Conservation (phyloP, 1,140 invertebrate genomes). For the Camponotus vicinus region DNA sequence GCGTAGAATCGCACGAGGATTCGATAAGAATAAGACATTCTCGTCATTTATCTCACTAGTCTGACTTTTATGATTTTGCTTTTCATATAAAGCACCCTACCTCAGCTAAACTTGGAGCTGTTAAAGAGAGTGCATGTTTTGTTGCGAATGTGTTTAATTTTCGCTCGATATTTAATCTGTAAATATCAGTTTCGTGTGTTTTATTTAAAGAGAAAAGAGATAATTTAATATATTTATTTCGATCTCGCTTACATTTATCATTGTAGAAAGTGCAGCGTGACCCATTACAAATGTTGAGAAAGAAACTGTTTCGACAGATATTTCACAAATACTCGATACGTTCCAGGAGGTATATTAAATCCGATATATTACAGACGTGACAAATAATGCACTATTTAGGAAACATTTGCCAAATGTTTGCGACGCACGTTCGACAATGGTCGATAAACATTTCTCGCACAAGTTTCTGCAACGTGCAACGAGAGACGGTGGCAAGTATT, state of each 20-base stretch:
- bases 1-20: neutral
- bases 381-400: neutral
- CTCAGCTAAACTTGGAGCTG: neutral
- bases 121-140: neutral
- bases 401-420: constrained; percentile 26
- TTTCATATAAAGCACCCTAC: constrained; percentile 6
- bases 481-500: neutral
- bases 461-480: neutral
- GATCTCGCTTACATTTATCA: neutral
- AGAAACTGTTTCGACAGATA: constrained; percentile 10
- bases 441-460: neutral
- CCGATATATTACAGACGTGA: neutral
- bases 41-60: neutral
- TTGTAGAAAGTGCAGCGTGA: neutral
- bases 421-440: neutral
- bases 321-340: constrained; percentile 9
- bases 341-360: neutral
- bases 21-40: neutral
- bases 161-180: neutral
- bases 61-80: neutral
- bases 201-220: neutral
- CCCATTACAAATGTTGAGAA: neutral
- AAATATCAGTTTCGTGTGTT: neutral
- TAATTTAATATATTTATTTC: too few species aligned
- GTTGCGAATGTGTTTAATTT: neutral